Evolutionary conservation across 2,888 invertebrate species (phyloP), one percentile per base, ranked within the genome.

Genomic region (Chydorus sphaericus): DNA sequence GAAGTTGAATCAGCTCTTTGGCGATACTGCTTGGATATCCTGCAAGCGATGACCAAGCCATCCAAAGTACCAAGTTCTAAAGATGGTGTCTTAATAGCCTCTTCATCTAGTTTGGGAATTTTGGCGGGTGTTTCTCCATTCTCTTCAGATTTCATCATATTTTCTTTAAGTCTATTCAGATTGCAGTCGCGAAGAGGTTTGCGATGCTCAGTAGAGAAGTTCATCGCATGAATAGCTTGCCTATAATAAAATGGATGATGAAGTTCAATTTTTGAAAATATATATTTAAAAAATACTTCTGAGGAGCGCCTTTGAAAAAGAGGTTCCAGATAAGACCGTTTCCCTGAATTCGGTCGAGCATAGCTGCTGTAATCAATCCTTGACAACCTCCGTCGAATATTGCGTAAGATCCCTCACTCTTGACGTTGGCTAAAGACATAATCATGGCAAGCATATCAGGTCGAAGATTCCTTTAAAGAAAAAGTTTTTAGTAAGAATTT

Each of bases 401-500:
- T 56, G 92, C 71, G 69, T 83, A 85, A 4, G 62, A 66, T 0
- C 87, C 85, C 61, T 77, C 80, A 0, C 82, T 77, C 65, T 83
- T 82, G 8, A 96, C 75, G 63, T 93, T 91, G 0, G 83, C 79
- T 62, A 82, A 80, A 0, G 85, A 81, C 48, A 94, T 73, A 26
- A 97, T 79, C 70, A 94, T 93, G 0, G 92, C 85, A 30, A 98
- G 69, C 2, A 90, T 83, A 65, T 98, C 97, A 61, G 84, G 75
- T 33, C 97, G 76, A 50, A 96, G 73, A 59, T 84, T 81, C 67
- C 73, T 73, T 65, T 31, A 61, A 39, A 56, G n/a, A 59, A 57
- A 38, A 26, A 48, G 51, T 50, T 26, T 26, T 31, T 10, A 50
- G 10, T 2, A 2, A 28, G 23, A 7, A 3, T 28, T 3, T 20